Evolutionary conservation across 2,888 invertebrate genomes (phyloP).

Genomic region (Drosophila buzzatii): DNA sequence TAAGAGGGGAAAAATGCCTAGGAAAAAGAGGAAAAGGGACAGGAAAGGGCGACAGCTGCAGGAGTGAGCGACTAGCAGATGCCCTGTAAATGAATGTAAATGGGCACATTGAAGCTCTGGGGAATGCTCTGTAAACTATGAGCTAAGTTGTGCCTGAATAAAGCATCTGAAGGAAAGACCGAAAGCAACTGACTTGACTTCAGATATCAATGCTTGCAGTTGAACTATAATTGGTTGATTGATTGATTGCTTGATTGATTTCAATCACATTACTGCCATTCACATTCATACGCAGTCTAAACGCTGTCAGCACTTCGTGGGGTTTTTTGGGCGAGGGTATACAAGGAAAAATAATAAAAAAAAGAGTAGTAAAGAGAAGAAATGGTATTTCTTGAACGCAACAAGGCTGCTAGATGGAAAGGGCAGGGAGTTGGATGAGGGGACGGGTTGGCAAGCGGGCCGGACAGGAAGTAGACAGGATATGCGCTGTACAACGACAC

Average conservation of each 20-base stretch:
- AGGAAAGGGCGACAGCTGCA: background rate
- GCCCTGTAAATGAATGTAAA: background rate
- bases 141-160: too few species aligned
- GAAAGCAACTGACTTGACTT: background rate
- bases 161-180: background rate
- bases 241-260: conserved; percentile 11
- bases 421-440: background rate
- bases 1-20: background rate
- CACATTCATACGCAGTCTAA: background rate
- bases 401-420: background rate
- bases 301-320: background rate
- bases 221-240: background rate
- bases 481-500: conserved; percentile 47
- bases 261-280: conserved; percentile 2
- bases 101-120: background rate
- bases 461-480: conserved; percentile 39
- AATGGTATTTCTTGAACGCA: conserved; percentile 6
- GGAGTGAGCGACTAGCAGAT: conserved; percentile 4
- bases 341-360: background rate
- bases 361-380: background rate
- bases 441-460: background rate
- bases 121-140: background rate
- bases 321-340: background rate
- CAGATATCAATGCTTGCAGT: background rate
- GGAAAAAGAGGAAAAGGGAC: too few species aligned